A percentile compares a stretch with the other conserved stretches of the same genome.
Conservation (phyloP, 2,113 vertebrate genomes). For the Rhinichthys klamathensis region DNA sequence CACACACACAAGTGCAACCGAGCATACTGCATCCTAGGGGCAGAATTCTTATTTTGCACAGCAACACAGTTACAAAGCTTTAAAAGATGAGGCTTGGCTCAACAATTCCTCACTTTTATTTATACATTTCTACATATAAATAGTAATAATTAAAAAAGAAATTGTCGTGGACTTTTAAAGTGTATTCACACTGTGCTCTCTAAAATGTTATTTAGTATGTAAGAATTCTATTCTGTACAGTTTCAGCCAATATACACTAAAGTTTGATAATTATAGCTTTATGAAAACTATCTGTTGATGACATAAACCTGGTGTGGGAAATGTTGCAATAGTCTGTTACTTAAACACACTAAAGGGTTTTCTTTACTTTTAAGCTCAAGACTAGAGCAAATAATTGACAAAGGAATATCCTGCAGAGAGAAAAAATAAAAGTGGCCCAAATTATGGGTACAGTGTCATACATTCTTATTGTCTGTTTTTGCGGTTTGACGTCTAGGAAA, state of each 20-base stretch:
- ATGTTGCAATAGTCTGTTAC: not conserved
- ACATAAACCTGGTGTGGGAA: not conserved
- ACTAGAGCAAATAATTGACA: not conserved
- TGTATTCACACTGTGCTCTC: not conserved
- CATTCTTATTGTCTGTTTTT: not conserved
- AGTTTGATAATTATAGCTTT: not conserved
- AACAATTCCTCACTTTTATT: not conserved
- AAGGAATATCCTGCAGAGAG: not conserved
- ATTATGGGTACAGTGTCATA: not conserved
- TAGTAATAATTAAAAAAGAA: not conserved
- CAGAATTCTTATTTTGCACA: conserved; percentile 31
- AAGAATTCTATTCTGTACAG: not conserved
- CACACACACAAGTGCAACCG: not conserved
- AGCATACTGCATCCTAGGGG: conserved; percentile 30
- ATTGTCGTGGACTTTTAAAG: not conserved
- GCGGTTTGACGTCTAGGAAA: conserved; percentile 63
- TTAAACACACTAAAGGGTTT: not conserved
- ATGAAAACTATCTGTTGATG: not conserved
- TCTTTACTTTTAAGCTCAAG: not conserved
- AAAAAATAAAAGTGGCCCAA: not conserved
- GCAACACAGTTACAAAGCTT: conserved; percentile 30
- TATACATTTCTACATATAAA: not conserved
- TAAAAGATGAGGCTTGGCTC: not conserved
- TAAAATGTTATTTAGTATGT: not conserved
- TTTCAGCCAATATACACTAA: not conserved